These are phyloP conservation scores for Cheilosia pagana DNA, from an alignment of 2,888 invertebrate species.

Conservation along the genomic window DNA sequence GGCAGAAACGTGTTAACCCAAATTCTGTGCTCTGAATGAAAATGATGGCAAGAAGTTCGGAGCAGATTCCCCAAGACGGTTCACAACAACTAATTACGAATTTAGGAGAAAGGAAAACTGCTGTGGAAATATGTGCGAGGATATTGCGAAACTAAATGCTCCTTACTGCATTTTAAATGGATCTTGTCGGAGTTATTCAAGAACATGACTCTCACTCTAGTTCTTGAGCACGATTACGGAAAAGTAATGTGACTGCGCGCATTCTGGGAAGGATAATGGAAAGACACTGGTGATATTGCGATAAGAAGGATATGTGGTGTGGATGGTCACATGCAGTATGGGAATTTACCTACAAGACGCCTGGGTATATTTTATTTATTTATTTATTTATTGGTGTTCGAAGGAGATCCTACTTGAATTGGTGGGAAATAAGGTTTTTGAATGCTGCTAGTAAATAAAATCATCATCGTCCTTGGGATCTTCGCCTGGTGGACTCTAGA, in stretches of 20 bases:
- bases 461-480: no score
- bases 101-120: constrained; percentile 34
- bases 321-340: not conserved
- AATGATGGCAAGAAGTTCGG: constrained; percentile 17
- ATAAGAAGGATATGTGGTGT: constrained; percentile 12
- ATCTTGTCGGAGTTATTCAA: constrained; percentile 6
- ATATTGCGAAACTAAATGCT: constrained; percentile 52
- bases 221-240: constrained; percentile 41
- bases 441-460: no score
- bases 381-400: no score
- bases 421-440: no score
- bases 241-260: constrained; percentile 46
- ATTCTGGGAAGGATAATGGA: not conserved
- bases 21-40: constrained; percentile 61
- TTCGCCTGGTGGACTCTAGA: no score
- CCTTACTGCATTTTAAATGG: constrained; percentile 52
- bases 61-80: constrained; percentile 16
- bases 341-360: no score
- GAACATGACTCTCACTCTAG: constrained; percentile 3
- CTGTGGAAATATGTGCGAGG: constrained; percentile 22
- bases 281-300: constrained; percentile 18
- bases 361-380: no score
- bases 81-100: constrained; percentile 62
- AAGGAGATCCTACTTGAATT: no score
- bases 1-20: constrained; percentile 51